Base-by-base conservation (phyloP, 2,888 invertebrate genomes). In the Acronicta alni region DNA sequence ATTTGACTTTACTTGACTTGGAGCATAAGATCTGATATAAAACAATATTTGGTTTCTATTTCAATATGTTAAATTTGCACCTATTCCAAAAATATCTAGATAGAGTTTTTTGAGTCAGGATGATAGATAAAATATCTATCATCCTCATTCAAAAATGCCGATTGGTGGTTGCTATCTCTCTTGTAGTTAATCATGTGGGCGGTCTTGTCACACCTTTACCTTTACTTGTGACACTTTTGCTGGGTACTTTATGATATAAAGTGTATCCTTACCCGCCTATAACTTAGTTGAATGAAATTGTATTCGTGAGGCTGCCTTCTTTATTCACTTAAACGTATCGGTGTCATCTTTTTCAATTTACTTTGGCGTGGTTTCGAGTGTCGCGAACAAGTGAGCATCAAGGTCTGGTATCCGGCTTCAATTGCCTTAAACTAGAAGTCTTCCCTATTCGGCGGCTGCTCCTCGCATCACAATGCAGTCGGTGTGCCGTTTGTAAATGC, bases 401-500 rank as follows among this genome's bases (percentile, higher is more conserved):
- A 76, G 73, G 49, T 79, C 80, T 72, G 62, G 84, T 85, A 87
- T 89, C 89, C 90, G 85, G 87, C 79, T 85, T 81, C 86, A 82
- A 90, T 91, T 88, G 89, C 87, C 89, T 85, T 82, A 81, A 61
- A 80, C 86, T 88, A 87, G 85, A 80, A 87, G 81, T 81, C 78
- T 82, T 84, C 80, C 74, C 61, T 41, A 45, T 65, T 61, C 45
- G 69, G 56, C 55, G 74, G 69, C 57, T 66, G 64, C 30, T 59
- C 45, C 49, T 79, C 77, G 79, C n/a, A 77, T 81, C 83, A 90
- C 91, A 93, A 91, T 91, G 87, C 89, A 87, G 88, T 88, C 94
- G 94, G 94, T 86, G 82, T 84, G 76, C 81, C 90, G 87, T 92
- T 84, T 94, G 94, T 92, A 92, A 92, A 94, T 86, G 91, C 89